Evolutionary conservation across 2,113 vertebrate species (phyloP).

Genomic region (Embiotoca jacksoni): DNA sequence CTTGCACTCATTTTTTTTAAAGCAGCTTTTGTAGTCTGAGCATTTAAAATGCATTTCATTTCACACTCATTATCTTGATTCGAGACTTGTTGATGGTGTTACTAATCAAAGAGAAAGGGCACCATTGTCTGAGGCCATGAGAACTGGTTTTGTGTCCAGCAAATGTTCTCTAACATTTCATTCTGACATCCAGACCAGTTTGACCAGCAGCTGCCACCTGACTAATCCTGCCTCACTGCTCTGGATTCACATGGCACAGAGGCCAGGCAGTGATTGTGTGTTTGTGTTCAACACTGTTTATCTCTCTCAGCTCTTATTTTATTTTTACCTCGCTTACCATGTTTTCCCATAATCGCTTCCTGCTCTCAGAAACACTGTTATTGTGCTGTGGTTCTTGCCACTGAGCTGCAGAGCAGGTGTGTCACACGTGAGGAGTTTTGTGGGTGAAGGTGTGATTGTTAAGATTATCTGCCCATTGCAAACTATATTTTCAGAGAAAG

Average conservation of each 20-base stretch:
- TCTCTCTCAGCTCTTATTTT: constrained; percentile 13
- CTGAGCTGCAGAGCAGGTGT: neutral
- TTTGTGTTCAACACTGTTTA: neutral
- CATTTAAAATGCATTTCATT: constrained; percentile 23
- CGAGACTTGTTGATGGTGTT: constrained; percentile 50
- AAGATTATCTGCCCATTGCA: too few species aligned
- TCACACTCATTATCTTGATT: constrained; percentile 22
- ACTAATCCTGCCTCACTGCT: constrained; percentile 51
- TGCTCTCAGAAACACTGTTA: neutral
- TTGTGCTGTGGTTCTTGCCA: neutral
- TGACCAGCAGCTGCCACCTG: constrained; percentile 67
- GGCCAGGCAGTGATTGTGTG: neutral
- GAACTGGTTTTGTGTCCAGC: constrained; percentile 42
- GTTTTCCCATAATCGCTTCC: neutral
- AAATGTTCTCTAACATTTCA: constrained; percentile 63
- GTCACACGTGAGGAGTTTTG: neutral
- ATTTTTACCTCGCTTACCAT: neutral
- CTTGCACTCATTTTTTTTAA: neutral
- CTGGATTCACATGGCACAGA: constrained; percentile 40
- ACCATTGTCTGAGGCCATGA: constrained; percentile 59
- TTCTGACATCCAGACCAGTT: constrained; percentile 61
- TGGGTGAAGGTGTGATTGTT: neutral
- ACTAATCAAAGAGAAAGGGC: constrained; percentile 55
- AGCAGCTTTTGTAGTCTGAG: constrained; percentile 33
- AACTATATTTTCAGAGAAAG: too few species aligned